Evolutionary conservation across 2,888 invertebrate genomes (phyloP).

Genomic region (Drosophila affinis): DNA sequence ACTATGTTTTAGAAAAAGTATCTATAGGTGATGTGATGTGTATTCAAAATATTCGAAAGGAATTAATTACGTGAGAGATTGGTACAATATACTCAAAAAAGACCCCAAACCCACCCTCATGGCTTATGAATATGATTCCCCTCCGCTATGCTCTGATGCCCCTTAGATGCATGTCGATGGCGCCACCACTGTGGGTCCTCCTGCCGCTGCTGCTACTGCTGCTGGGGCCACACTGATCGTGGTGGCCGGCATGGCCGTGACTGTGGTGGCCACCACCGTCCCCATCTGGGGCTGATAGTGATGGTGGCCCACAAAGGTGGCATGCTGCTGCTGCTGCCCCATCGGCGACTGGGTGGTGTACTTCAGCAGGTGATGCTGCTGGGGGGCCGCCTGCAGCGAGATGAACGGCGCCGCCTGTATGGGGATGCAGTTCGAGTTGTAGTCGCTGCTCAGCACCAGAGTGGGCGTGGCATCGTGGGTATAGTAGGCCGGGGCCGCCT

Average conservation of each 20-base stretch:
- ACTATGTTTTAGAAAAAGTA: neutral
- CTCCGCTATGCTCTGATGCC: neutral
- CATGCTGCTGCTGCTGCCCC: constrained; percentile 60
- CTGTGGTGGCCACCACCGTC: constrained; percentile 68
- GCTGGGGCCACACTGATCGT: constrained; percentile 68
- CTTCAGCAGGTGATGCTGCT: constrained; percentile 68
- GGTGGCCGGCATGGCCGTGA: constrained; percentile 71
- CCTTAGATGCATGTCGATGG: constrained; percentile 69
- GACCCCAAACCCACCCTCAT: neutral
- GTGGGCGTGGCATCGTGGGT: constrained; percentile 73
- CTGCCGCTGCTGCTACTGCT: constrained; percentile 51
- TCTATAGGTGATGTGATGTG: neutral
- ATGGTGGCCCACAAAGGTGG: constrained; percentile 58
- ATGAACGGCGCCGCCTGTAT: constrained; percentile 76
- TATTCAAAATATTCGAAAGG: neutral
- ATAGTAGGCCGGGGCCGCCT: constrained; percentile 73
- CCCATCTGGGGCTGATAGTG: constrained; percentile 63
- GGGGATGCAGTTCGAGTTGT: constrained; percentile 81
- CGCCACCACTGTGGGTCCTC: constrained; percentile 57
- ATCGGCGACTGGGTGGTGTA: constrained; percentile 57
- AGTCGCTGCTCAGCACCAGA: constrained; percentile 79
- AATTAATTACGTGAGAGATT: neutral
- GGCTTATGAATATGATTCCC: constrained; percentile 34
- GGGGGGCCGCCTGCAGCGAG: constrained; percentile 55
- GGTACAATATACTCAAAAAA: neutral